Base-by-base conservation (phyloP, 1,140 invertebrate genomes). In the Anoplophora glabripennis region DNA sequence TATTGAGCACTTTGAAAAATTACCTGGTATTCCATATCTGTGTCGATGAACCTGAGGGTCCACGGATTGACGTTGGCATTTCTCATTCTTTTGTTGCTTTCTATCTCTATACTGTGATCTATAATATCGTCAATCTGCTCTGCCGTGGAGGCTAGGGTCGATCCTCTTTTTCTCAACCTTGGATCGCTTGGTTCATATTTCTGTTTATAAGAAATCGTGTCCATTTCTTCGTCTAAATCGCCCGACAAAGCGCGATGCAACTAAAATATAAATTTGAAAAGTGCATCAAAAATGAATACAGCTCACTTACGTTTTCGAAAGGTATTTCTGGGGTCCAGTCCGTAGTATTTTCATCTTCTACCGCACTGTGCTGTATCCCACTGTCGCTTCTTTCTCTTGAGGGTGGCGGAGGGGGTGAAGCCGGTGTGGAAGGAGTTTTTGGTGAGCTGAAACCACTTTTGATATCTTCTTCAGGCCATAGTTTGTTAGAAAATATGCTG, bases 281-380 rank as follows among this genome's bases (percentile, higher is more conserved):
- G 12, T n/a, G 14, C 12, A 42, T 12, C 8, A 42, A 10, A 0
- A 15, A 5, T 42, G 10, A 28, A 28, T 14, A 5, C 5, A 28
- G 5, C 5, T 28, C 21, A 52, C 80, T 76, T 78, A 94, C 92
- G 77, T 93, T 93, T 80, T 90, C 89, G 70, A 95, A 95, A 1
- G 92, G 92, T 72, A 93, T 93, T 78, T 94, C 92, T 0, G 92
- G 90, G 15, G 85, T 93, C 91, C 91, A 94, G 63, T 93, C 89
- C 0, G 86, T 84, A 1, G 84, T 87, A 38, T 82, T 81, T 63
- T 92, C 89, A 35, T 92, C 90, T 9, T 92, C 90, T 0, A 86
- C 80, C 12, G 80, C 78, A 37, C 70, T 74, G 47, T 75, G 72
- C 49, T 76, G 73, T 21, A 75, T 75, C 4, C 72, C 73, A 52